Evolutionary conservation across 2,888 invertebrate genomes (phyloP), one percentile per base, ranked within the genome.

Genomic region (Bellardia bayeri): DNA sequence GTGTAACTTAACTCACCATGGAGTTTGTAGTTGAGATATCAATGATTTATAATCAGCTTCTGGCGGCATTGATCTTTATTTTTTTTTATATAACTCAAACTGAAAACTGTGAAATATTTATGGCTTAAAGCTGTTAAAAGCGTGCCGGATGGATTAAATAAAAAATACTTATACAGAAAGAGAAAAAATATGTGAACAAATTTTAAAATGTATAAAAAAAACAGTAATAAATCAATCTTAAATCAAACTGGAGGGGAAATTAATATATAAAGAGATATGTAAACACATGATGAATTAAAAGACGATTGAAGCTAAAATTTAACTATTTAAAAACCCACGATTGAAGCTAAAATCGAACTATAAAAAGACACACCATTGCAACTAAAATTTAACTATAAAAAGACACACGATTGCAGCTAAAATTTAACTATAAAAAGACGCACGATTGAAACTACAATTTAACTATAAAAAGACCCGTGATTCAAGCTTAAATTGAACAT

Each of bases 11-110:
- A 56, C n/a, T 45, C 6, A 75, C 7, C 7, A 16, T 40, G 54
- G 9, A 66, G 45, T 69, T 66, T 82, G 2, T 16, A 76, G 58
- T 64, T 75, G 69, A 54, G 42, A 13, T 76, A 86, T 86, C 66
- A 76, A 54, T 81, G 74, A 78, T 84, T 87, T 81, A 78, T 81
- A 87, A 87, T 66, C 72, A 49, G 78, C 84, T 81, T 84, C 81
- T 74, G 76, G 75, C 76, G 83, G 80, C 83, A 80, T 76, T 76
- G 54, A 72, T 66, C 68, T 63, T 69, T 78, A 58, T 74, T 42
- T 61, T 23, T 72, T 54, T 56, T 16, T 16, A 7, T n/a, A 13
- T 23, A 51, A n/a, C 33, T 14, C 61, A 8, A 56, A 74, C n/a
- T 2, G 3, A 49, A 80, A 75, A 56, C 63, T 64, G 61, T 75